Conservation (phyloP, 2,888 invertebrate genomes). For the Drosophila tripunctata region DNA sequence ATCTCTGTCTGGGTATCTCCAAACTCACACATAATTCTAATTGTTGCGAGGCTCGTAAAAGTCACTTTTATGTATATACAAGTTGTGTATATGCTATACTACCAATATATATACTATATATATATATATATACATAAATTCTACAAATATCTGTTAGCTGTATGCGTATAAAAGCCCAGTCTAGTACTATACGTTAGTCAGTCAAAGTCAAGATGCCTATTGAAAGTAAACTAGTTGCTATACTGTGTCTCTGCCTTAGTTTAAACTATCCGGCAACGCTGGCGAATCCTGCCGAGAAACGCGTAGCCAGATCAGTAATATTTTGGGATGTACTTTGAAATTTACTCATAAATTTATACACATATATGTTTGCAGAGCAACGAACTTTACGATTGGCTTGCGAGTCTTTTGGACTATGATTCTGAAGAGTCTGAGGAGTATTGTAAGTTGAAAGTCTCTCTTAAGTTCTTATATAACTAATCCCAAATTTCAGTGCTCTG, state of each 20-base stretch:
- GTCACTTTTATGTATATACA: constrained; percentile 15
- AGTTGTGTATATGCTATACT: neutral
- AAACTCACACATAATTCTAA: constrained; percentile 23
- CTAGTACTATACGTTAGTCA: constrained; percentile 12
- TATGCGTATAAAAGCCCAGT: constrained; percentile 52
- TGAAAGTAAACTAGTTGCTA: constrained; percentile 31
- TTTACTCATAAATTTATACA: neutral
- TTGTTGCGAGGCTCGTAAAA: constrained; percentile 32
- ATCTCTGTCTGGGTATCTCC: constrained; percentile 9
- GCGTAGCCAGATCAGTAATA: constrained; percentile 22
- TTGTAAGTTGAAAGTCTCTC: constrained; percentile 34
- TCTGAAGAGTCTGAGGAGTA: constrained; percentile 39
- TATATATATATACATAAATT: too few relatives aligned
- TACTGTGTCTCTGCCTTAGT: constrained; percentile 32
- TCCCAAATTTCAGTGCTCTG: constrained; percentile 64
- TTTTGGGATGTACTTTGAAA: neutral
- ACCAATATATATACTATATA: constrained; percentile 9
- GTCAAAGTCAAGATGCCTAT: constrained; percentile 52
- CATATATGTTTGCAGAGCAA: constrained; percentile 34
- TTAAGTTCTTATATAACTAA: neutral
- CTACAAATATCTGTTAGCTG: constrained; percentile 7
- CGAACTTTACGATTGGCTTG: constrained; percentile 40
- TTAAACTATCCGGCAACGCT: constrained; percentile 9
- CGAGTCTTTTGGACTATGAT: constrained; percentile 20
- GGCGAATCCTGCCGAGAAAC: constrained; percentile 25